A percentile compares a stretch with the other conserved stretches of the same genome.
Conservation (phyloP, 2,113 vertebrate genomes). For the Nerophis ophidion region DNA sequence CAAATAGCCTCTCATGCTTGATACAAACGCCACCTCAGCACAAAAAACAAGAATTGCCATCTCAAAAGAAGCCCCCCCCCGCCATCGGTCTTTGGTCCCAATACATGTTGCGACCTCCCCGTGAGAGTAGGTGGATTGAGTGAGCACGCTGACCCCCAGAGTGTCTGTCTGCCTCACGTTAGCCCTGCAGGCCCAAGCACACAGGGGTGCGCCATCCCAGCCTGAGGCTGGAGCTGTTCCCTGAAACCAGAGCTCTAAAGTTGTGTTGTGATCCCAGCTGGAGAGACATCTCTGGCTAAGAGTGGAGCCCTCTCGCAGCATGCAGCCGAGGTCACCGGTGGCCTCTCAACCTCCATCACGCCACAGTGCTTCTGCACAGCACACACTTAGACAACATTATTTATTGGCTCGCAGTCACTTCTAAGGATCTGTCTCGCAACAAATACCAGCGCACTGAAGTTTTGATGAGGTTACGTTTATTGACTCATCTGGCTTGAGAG, state of each 20-base stretch:
- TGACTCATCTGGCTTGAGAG: conserved; percentile 21
- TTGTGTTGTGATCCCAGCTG: conserved; percentile 73
- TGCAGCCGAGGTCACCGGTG: conserved; percentile 56
- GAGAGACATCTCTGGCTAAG: conserved; percentile 60
- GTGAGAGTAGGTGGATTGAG: conserved; percentile 47
- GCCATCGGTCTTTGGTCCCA: conserved; percentile 46
- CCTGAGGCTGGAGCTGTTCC: conserved; percentile 45
- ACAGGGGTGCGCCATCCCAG: conserved; percentile 49
- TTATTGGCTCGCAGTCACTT: conserved; percentile 34
- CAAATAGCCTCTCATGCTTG: conserved; percentile 35
- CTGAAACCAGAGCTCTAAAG: conserved; percentile 68
- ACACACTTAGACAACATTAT: conserved; percentile 27
- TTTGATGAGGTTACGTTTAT: conserved; percentile 40
- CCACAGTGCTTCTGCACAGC: conserved; percentile 31
- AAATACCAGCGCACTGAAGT: conserved; percentile 25
- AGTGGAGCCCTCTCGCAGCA: conserved; percentile 55
- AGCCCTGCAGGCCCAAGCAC: conserved; percentile 52
- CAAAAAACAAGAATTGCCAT: conserved; percentile 29
- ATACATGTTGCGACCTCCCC: conserved; percentile 48
- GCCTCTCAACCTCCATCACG: conserved; percentile 58
- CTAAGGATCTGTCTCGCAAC: conserved; percentile 23
- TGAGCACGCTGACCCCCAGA: conserved; percentile 36
- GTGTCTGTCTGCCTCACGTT: conserved; percentile 64
- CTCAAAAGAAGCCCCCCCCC: conserved; percentile 28
- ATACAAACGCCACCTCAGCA: conserved; percentile 40